A percentile compares a stretch with the other conserved stretches of the same genome.
Conservation (phyloP, 2,113 vertebrate species). For the Stictonetta naevosa region DNA sequence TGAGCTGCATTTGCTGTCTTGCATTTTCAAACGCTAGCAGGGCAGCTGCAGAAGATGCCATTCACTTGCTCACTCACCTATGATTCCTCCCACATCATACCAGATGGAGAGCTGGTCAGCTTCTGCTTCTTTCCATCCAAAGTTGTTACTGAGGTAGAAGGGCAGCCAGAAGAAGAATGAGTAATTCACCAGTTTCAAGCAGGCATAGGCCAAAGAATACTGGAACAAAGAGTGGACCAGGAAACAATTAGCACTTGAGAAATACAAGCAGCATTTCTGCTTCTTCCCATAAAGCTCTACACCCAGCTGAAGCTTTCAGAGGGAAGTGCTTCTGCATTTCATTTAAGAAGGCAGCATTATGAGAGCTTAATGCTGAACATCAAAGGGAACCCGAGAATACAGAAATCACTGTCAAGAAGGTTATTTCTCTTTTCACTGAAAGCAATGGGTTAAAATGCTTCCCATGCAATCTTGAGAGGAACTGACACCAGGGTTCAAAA, state of each 20-base stretch:
- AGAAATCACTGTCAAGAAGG: slow-evolving; percentile 38
- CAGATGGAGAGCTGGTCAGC: slow-evolving; percentile 94
- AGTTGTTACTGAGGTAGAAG: slow-evolving; percentile 96
- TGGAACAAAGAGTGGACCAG: slow-evolving; percentile 56
- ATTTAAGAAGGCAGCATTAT: slow-evolving; percentile 1
- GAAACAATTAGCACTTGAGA: neutral
- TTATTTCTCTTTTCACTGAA: slow-evolving; percentile 26
- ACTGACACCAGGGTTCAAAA: neutral
- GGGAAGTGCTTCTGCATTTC: neutral
- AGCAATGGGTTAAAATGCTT: slow-evolving; percentile 31
- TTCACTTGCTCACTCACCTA: slow-evolving; percentile 79
- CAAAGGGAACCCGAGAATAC: slow-evolving; percentile 45
- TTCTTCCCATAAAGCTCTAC: neutral
- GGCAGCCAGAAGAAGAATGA: slow-evolving; percentile 99
- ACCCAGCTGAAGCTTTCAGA: neutral
- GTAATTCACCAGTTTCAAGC: slow-evolving; percentile 97
- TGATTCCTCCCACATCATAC: slow-evolving; percentile 96
- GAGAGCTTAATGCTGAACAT: slow-evolving; percentile 66
- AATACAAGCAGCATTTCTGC: neutral
- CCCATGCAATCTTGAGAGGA: neutral
- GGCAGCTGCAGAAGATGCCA: neutral
- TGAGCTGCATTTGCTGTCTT: neutral
- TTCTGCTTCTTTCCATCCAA: slow-evolving; percentile 91
- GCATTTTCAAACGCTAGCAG: neutral
- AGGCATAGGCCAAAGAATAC: slow-evolving; percentile 95